A percentile compares a stretch with the other conserved stretches of the same genome.
These are phyloP conservation scores for Esperia sulphurella DNA, from an alignment of 2,888 invertebrate species.

Conservation along the genomic window DNA sequence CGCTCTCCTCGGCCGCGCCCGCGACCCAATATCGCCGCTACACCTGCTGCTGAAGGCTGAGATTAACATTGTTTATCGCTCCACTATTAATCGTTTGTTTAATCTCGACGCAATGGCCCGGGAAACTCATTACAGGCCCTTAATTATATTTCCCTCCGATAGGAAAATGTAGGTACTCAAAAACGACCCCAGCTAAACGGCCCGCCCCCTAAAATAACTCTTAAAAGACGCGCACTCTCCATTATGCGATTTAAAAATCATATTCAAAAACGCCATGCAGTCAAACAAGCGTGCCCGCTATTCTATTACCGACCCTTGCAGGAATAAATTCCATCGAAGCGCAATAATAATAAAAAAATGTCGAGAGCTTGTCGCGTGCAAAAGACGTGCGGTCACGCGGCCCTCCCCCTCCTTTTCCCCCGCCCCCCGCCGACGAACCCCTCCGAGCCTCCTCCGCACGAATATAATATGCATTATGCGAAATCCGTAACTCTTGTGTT, in stretches of 20 bases:
- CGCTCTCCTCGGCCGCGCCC: conserved; percentile 14
- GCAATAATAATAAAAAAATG: conserved; percentile 80
- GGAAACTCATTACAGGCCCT: conserved; percentile 51
- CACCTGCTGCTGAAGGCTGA: conserved; percentile 67
- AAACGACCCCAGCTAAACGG: neutral
- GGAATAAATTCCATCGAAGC: conserved; percentile 75
- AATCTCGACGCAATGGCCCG: conserved; percentile 53
- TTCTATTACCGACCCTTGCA: conserved; percentile 61
- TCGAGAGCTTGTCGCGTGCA: conserved; percentile 77
- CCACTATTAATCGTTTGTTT: conserved; percentile 61
- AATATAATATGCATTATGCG: conserved; percentile 79
- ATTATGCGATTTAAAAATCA: conserved; percentile 76
- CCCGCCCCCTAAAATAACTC: conserved; percentile 55
- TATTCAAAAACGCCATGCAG: conserved; percentile 68
- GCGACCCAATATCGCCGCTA: conserved; percentile 8
- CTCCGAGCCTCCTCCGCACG: conserved; percentile 34
- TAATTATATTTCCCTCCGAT: conserved; percentile 19
- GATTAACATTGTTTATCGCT: conserved; percentile 66
- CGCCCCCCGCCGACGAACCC: conserved; percentile 23
- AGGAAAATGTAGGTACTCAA: neutral
- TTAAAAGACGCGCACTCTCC: conserved; percentile 65
- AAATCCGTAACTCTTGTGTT: conserved; percentile 77
- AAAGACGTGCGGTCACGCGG: conserved; percentile 76
- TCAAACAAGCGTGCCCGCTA: conserved; percentile 63
- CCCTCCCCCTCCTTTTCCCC: conserved; percentile 32